These are phyloP conservation scores for Arothron firmamentum DNA, from an alignment of 2,113 vertebrate species.

Conservation along the genomic window DNA sequence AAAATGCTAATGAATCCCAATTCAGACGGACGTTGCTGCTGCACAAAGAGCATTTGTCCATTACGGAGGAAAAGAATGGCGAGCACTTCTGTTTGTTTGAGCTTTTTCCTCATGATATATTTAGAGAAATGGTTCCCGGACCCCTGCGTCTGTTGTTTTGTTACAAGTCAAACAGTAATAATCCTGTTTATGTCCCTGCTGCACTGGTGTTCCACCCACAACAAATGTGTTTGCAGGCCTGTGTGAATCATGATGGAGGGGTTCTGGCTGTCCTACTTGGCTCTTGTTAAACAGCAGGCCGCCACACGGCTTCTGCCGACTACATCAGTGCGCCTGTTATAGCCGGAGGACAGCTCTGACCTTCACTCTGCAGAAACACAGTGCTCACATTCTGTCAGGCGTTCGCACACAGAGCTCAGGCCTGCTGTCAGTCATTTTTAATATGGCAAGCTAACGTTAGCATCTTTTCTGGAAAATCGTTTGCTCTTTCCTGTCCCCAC, in stretches of 20 bases:
- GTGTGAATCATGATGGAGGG: slow-evolving; percentile 44
- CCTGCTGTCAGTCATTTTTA: slow-evolving; percentile 29
- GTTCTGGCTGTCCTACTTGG: slow-evolving; percentile 57
- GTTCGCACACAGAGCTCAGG: slow-evolving; percentile 6
- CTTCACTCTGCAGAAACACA: slow-evolving; percentile 56
- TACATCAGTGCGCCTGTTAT: slow-evolving; percentile 42
- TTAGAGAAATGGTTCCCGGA: not conserved
- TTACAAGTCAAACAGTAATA: slow-evolving; percentile 24
- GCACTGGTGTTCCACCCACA: slow-evolving; percentile 44
- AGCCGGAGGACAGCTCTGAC: slow-evolving; percentile 67
- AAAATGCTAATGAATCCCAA: slow-evolving; percentile 13
- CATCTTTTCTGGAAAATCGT: not conserved
- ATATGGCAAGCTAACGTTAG: slow-evolving; percentile 1
- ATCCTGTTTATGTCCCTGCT: slow-evolving; percentile 28
- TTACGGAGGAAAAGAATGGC: not conserved
- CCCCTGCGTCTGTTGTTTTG: slow-evolving; percentile 4
- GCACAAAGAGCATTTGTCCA: not conserved
- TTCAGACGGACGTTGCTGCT: slow-evolving; percentile 3
- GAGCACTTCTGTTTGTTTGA: not conserved
- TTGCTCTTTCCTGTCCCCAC: too few relatives aligned
- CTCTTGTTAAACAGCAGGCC: slow-evolving; percentile 40
- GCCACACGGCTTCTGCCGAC: slow-evolving; percentile 41
- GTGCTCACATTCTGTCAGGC: slow-evolving; percentile 31
- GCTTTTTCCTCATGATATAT: not conserved
- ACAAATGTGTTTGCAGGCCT: slow-evolving; percentile 46